Conservation (phyloP, 2,888 invertebrate genomes). For the Heliothis peltigera region DNA sequence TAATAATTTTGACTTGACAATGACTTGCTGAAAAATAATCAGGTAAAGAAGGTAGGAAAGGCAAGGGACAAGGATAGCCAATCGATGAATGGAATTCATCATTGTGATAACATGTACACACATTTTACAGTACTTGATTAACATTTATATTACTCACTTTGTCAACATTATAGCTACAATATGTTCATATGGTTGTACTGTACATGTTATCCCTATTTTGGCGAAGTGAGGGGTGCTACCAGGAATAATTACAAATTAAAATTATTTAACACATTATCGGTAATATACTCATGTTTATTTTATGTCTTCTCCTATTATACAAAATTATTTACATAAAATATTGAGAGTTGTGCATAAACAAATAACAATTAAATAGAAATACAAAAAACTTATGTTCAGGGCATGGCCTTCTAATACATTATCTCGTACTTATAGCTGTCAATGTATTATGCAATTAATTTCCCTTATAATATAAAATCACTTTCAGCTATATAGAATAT, state of each 20-base stretch:
- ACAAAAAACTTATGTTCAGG: constrained; percentile 88
- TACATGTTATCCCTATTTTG: constrained; percentile 89
- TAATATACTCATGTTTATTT: constrained; percentile 91
- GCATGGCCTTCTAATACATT: constrained; percentile 87
- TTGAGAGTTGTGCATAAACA: constrained; percentile 91
- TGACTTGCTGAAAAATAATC: constrained; percentile 7
- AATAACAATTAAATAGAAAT: constrained; percentile 90
- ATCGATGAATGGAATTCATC: constrained; percentile 76
- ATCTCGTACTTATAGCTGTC: constrained; percentile 86
- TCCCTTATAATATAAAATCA: constrained; percentile 89
- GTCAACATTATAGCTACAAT: constrained; percentile 44
- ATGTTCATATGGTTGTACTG: constrained; percentile 63
- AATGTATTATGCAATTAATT: constrained; percentile 88
- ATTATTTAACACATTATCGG: constrained; percentile 89
- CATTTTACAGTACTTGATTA: constrained; percentile 52
- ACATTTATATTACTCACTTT: constrained; percentile 41
- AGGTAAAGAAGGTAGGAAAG: constrained; percentile 64
- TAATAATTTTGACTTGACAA: background rate
- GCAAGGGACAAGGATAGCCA: constrained; percentile 80
- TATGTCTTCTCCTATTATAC: constrained; percentile 90
- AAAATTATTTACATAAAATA: constrained; percentile 91
- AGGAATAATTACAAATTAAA: constrained; percentile 90
- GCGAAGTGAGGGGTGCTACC: constrained; percentile 90
- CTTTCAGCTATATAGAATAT: constrained; percentile 89
- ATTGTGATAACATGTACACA: constrained; percentile 86